phyloP scores from a whole-genome alignment of 2,797 vertebrate species.

The Bovichtus variegatus region DNA sequence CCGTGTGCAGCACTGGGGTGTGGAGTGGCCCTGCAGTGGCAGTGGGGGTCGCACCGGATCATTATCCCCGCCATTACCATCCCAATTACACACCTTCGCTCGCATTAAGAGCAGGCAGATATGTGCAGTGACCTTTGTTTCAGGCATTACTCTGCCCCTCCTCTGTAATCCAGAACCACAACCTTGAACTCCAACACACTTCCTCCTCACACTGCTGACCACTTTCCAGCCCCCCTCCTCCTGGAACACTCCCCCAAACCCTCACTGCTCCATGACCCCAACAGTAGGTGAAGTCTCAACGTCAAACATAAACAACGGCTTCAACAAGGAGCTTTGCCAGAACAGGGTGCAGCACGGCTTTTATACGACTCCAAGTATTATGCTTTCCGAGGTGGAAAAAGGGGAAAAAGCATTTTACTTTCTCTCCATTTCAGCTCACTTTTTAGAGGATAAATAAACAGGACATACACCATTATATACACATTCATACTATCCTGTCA shows the following conservation, averaged over 20 bases:
- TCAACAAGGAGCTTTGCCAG: background rate
- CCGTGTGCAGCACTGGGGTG: slow-evolving; percentile 36
- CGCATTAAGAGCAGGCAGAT: slow-evolving; percentile 66
- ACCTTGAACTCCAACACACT: slow-evolving; percentile 48
- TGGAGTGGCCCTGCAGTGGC: slow-evolving; percentile 41
- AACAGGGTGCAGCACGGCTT: background rate
- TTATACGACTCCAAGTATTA: background rate
- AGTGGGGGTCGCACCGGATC: slow-evolving; percentile 48
- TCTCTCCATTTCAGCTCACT: background rate
- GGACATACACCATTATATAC: background rate
- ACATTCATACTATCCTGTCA: background rate
- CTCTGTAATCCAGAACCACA: slow-evolving; percentile 62
- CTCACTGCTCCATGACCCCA: background rate
- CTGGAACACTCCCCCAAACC: background rate
- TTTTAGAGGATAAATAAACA: background rate
- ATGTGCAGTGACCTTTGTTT: slow-evolving; percentile 77
- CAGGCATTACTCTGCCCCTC: slow-evolving; percentile 57
- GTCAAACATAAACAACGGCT: background rate
- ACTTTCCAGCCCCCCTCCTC: slow-evolving; percentile 9
- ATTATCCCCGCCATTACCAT: slow-evolving; percentile 79
- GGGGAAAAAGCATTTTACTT: background rate
- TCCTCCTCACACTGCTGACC: slow-evolving; percentile 6
- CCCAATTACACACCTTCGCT: slow-evolving; percentile 78
- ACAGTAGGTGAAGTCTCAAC: background rate
- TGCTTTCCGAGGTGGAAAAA: background rate